phyloP scores from a whole-genome alignment of 1,140 invertebrate genomes.

The Tachypleus tridentatus region DNA sequence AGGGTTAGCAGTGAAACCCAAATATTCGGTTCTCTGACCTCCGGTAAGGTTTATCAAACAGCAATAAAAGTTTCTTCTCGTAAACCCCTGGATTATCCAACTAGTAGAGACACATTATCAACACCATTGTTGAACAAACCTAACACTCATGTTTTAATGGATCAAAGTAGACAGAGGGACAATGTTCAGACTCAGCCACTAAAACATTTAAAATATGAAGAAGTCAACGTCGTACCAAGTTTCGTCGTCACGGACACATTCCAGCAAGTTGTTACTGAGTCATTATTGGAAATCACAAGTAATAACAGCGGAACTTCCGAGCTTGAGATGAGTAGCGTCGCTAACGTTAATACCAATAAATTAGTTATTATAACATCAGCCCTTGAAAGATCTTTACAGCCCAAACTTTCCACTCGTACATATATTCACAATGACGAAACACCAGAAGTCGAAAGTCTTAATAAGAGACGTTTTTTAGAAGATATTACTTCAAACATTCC shows the following conservation, averaged over 20 bases:
- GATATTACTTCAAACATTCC: no score
- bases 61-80: slow-evolving; percentile 14
- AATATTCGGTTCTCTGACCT: slow-evolving; percentile 15
- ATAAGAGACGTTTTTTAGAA: no score
- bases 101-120: neutral
- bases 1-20: slow-evolving; percentile 2
- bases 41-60: slow-evolving; percentile 18
- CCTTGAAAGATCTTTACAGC: no score
- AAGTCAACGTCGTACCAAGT: neutral
- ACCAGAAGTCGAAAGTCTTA: no score
- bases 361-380: no score
- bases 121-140: neutral
- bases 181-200: neutral
- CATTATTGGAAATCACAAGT: no score
- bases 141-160: neutral
- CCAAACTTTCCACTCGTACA: no score
- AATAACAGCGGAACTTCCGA: no score
- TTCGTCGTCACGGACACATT: neutral
- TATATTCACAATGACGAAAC: no score
- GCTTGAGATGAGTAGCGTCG: no score
- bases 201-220: neutral
- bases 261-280: no score
- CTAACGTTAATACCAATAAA: no score
- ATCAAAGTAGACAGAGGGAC: slow-evolving; percentile 8
- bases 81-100: neutral